Percentiles rank a stretch among this genome's conserved stretches.
These are phyloP conservation scores for Ptychoptera contaminata DNA, from an alignment of 2,888 invertebrate species.

Conservation along the genomic window DNA sequence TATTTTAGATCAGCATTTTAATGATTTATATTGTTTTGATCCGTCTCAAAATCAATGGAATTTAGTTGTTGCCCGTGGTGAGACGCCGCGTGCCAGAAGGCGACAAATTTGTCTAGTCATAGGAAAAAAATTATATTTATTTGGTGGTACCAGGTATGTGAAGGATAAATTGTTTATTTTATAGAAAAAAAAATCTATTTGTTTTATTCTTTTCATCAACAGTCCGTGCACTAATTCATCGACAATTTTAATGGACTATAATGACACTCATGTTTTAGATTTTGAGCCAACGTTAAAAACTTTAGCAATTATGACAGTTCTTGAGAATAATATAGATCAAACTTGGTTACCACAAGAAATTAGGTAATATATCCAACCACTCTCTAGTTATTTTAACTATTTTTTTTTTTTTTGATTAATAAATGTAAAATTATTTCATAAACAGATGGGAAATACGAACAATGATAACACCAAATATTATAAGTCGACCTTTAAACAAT, in stretches of 20 bases:
- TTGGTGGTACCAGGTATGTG: conserved; percentile 76
- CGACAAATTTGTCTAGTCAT: conserved; percentile 69
- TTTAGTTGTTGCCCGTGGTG: conserved; percentile 39
- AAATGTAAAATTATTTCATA: conserved; percentile 16
- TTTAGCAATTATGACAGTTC: conserved; percentile 48
- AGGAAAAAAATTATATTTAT: conserved; percentile 58
- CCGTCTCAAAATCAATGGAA: conserved; percentile 45
- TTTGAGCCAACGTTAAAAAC: conserved; percentile 61
- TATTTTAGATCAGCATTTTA: conserved; percentile 56
- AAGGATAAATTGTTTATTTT: conserved; percentile 4
- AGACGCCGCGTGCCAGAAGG: conserved; percentile 45
- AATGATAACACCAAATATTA: conserved; percentile 55
- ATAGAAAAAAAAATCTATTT: conserved; percentile 5
- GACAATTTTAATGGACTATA: conserved; percentile 51
- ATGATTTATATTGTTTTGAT: conserved; percentile 65
- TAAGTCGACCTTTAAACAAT: conserved; percentile 37
- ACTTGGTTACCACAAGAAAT: conserved; percentile 46
- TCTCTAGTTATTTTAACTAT: conserved; percentile 1
- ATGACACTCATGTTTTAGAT: conserved; percentile 70
- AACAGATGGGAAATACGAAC: conserved; percentile 47
- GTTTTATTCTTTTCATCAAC: conserved; percentile 4
- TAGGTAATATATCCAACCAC: too few species aligned
- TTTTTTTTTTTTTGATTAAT: neutral
- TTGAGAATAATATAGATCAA: conserved; percentile 47
- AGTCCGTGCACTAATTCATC: conserved; percentile 6